Evolutionary conservation across 2,797 vertebrate species (phyloP).

Genomic region (Channallabes apus): DNA sequence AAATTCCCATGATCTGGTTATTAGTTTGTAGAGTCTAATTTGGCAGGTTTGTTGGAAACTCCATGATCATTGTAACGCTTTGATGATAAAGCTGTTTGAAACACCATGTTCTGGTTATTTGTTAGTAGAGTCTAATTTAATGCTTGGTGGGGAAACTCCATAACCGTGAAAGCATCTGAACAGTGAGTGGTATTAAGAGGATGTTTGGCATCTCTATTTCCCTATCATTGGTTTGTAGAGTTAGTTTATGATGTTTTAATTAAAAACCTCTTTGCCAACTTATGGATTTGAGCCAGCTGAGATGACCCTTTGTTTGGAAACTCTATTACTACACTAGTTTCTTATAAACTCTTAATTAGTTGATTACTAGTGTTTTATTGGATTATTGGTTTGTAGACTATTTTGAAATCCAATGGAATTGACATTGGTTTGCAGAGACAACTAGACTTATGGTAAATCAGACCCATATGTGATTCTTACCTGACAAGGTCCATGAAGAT

Average conservation of each 20-base stretch:
- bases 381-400: neutral
- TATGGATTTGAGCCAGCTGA: neutral
- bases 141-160: neutral
- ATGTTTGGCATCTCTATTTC: neutral
- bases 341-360: neutral
- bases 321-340: neutral
- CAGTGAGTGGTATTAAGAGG: neutral
- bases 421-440: neutral
- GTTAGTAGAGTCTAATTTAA: conserved; percentile 6
- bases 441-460: neutral
- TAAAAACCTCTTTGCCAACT: neutral
- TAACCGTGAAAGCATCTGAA: neutral
- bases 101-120: neutral
- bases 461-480: neutral
- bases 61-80: neutral
- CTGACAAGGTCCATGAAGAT: neutral
- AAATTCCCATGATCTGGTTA: neutral
- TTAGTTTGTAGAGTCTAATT: conserved; percentile 12
- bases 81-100: neutral
- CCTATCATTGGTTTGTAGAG: neutral
- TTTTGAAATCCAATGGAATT: too few species aligned
- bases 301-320: neutral
- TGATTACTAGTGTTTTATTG: neutral
- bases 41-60: conserved; percentile 12
- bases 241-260: neutral